phyloP scores from a whole-genome alignment of 2,888 invertebrate genomes.

The Limnephilus auricula region DNA sequence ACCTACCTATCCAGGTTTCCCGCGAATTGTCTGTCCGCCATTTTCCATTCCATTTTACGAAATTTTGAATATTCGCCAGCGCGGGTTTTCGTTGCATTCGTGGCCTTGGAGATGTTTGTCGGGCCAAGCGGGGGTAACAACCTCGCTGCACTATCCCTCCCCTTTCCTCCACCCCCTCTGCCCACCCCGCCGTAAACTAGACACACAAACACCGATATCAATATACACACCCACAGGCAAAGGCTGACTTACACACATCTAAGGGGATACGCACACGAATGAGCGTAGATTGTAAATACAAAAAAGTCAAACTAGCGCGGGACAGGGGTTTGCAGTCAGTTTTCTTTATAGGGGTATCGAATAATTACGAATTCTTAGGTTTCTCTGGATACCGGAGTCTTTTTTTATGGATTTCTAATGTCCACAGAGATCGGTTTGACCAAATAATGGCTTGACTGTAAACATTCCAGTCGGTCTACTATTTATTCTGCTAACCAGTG shows the following conservation, averaged over 20 bases:
- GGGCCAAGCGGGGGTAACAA: conserved; percentile 64
- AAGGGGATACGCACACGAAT: not conserved
- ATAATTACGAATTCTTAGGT: conserved; percentile 26
- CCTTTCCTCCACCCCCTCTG: not conserved
- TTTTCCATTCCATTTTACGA: conserved; percentile 34
- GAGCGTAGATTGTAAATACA: conserved; percentile 23
- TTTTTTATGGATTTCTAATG: not conserved
- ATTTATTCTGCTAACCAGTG: not conserved
- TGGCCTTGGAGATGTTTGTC: conserved; percentile 65
- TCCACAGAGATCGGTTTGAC: not conserved
- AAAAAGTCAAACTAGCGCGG: conserved; percentile 32
- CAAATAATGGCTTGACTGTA: not conserved
- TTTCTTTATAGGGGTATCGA: conserved; percentile 34
- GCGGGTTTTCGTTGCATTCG: conserved; percentile 58
- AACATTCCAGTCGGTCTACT: not conserved
- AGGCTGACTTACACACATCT: not conserved
- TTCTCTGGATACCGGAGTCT: not conserved
- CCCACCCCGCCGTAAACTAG: conserved; percentile 6
- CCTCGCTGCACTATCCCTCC: conserved; percentile 60
- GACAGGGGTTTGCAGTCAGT: conserved; percentile 37
- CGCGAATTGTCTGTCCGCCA: conserved; percentile 21
- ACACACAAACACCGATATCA: conserved; percentile 26
- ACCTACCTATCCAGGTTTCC: not conserved
- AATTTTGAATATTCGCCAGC: conserved; percentile 62
- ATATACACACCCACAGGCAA: conserved; percentile 32